Evolutionary conservation across 53 echinoderm and acorn worm genomes (phyloP).

Genomic region (Echinometra lucunter): DNA sequence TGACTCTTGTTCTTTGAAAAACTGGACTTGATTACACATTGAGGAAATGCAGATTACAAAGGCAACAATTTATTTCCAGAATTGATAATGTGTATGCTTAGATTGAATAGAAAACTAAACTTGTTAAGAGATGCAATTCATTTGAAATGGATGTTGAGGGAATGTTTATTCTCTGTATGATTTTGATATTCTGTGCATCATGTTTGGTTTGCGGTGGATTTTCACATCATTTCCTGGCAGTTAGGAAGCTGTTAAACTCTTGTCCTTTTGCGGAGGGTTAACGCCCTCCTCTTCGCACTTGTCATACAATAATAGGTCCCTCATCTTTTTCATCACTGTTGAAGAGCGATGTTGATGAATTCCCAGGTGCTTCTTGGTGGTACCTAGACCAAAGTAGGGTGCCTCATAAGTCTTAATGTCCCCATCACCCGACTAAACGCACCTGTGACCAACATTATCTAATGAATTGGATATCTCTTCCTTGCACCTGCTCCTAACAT

Average conservation of each 20-base stretch:
- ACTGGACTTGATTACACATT: not conserved
- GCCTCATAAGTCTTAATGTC: slow-evolving; percentile 52
- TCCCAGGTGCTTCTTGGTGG: slow-evolving; percentile 12
- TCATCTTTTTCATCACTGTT: not conserved
- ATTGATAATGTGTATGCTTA: no score
- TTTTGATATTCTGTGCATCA: not conserved
- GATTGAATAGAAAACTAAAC: not conserved
- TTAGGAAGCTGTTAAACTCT: not conserved
- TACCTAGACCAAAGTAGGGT: not conserved
- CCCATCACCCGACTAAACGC: not conserved
- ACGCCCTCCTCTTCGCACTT: not conserved
- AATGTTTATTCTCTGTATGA: not conserved
- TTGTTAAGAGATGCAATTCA: not conserved
- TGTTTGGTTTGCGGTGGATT: not conserved
- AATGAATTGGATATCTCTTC: slow-evolving; percentile 69
- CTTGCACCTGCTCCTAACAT: slow-evolving; percentile 58
- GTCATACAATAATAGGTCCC: not conserved
- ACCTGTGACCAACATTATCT: slow-evolving; percentile 66
- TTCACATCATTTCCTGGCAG: not conserved
- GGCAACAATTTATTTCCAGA: no score
- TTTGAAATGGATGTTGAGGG: not conserved
- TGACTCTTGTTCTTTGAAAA: not conserved
- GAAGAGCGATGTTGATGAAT: not conserved
- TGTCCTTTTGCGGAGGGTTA: not conserved
- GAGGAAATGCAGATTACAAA: no score